Evolutionary conservation across 2,113 vertebrate genomes (phyloP), one percentile per base, ranked within the genome.

Genomic region (Cisticola juncidis): DNA sequence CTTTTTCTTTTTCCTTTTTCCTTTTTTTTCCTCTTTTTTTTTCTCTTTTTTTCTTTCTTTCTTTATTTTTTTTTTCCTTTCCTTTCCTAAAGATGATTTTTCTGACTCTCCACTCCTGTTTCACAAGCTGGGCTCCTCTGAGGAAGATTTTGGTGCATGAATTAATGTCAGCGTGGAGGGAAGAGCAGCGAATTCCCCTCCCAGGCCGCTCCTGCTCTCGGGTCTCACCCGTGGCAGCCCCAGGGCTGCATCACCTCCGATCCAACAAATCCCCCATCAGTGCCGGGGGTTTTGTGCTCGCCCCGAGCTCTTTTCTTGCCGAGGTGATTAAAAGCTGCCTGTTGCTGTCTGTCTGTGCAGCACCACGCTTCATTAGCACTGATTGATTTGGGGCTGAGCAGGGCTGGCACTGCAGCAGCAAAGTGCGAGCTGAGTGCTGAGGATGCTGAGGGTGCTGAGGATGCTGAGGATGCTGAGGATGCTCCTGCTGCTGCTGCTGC

Each of bases 291-390:
- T 81, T 51, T 70, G 94, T 71, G 92, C 95, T 95, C 45, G 72
- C 95, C 91, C 97, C 69, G 19, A 71, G 72, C 95, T 95, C 96
- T 70, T 66, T 86, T 85, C 93, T 45, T 35, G 96, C 86, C 31
- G 73, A 91, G 92, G 94, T 88, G 96, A 96, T 97, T 96, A 88
- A 78, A 97, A 86, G 93, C 47, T 76, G 95, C 95, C 96, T 95
- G 96, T 95, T 95, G 94, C 94, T 94, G 92, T 93, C 95, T 96
- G 89, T 53, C 10, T 81, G 88, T 79, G 93, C 91, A 65, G 64
- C 91, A 65, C 61, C 95, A 96, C 71, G 96, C 97, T 97, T 96
- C 97, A 92, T 98, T 98, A 97, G 80, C 97, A 33, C 93, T 97
- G 97, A 98, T 98, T 97, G 95, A 98, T 97, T 86, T 76, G 69